Percentiles rank a stretch among this genome's conserved stretches.
Evolutionary conservation across 2,113 vertebrate genomes (phyloP).

Genomic region (Eulemur macaco): DNA sequence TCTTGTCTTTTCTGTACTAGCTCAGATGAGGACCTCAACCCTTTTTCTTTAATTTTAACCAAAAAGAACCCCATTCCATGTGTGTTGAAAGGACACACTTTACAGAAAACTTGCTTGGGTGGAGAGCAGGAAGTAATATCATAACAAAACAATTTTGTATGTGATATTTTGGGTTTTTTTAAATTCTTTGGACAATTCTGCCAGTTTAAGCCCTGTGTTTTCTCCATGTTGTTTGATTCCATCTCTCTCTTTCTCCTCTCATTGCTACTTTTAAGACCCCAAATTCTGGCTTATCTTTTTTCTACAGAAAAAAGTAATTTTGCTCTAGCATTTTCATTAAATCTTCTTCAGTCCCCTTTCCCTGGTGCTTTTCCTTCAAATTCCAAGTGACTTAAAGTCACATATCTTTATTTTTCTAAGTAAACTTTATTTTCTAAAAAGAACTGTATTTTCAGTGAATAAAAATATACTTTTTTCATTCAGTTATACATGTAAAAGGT

Average conservation of each 20-base stretch:
- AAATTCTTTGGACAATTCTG: neutral
- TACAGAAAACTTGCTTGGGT: neutral
- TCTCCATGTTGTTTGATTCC: neutral
- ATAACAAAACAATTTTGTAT: neutral
- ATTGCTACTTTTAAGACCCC: neutral
- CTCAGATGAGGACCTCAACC: neutral
- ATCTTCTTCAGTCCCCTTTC: neutral
- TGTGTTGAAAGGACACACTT: neutral
- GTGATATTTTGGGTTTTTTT: neutral
- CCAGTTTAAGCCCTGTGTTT: accelerated
- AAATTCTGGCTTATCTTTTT: neutral
- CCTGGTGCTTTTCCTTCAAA: neutral
- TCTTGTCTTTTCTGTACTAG: neutral
- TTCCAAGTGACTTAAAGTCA: neutral
- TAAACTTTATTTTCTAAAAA: neutral
- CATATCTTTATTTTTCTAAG: neutral
- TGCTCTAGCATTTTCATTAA: neutral
- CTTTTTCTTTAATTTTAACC: neutral
- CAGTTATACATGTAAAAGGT: neutral
- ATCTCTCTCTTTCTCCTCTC: neutral
- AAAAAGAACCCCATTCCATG: neutral
- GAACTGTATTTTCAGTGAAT: neutral
- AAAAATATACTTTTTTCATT: neutral
- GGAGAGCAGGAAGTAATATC: neutral
- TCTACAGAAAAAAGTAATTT: neutral